phyloP scores from a whole-genome alignment of 23 tunicate genomes.

The Ascidia mentula region DNA sequence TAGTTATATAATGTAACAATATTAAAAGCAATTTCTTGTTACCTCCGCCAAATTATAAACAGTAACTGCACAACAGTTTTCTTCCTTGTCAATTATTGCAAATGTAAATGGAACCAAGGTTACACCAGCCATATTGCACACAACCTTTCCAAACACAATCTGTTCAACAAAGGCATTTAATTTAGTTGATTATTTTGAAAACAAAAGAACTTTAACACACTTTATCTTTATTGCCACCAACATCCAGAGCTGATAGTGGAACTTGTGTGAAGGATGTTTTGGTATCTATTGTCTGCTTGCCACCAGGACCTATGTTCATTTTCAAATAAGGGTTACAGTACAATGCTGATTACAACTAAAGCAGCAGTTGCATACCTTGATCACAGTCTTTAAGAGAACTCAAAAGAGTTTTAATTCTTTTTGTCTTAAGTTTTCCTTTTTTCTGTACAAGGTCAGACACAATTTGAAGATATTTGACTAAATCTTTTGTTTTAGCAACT shows the following conservation, averaged over 20 bases:
- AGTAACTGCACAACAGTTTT: slow-evolving; percentile 70
- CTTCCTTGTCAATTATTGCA: slow-evolving; percentile 56
- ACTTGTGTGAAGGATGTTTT: slow-evolving; percentile 9
- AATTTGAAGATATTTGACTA: slow-evolving; percentile 54
- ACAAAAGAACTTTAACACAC: slow-evolving; percentile 7
- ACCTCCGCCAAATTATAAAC: slow-evolving; percentile 77
- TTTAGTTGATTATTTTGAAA: background rate
- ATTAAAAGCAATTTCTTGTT: background rate
- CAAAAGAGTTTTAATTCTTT: slow-evolving; percentile 52
- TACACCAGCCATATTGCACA: slow-evolving; percentile 83
- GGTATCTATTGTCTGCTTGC: background rate
- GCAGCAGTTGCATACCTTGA: too few species aligned
- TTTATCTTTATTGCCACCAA: slow-evolving; percentile 66
- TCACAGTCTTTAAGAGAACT: slow-evolving; percentile 57
- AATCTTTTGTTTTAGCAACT: slow-evolving; percentile 26
- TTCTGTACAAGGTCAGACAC: slow-evolving; percentile 53
- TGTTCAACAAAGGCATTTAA: background rate
- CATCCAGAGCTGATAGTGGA: slow-evolving; percentile 21
- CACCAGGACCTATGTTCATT: background rate
- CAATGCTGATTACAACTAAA: too few species aligned
- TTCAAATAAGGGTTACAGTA: too few species aligned
- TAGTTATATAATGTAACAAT: background rate
- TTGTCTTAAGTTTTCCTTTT: slow-evolving; percentile 69
- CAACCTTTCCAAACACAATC: slow-evolving; percentile 58
- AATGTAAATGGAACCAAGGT: slow-evolving; percentile 83